Conservation (phyloP, 2,888 invertebrate species). For the Diplazon laetatorius region DNA sequence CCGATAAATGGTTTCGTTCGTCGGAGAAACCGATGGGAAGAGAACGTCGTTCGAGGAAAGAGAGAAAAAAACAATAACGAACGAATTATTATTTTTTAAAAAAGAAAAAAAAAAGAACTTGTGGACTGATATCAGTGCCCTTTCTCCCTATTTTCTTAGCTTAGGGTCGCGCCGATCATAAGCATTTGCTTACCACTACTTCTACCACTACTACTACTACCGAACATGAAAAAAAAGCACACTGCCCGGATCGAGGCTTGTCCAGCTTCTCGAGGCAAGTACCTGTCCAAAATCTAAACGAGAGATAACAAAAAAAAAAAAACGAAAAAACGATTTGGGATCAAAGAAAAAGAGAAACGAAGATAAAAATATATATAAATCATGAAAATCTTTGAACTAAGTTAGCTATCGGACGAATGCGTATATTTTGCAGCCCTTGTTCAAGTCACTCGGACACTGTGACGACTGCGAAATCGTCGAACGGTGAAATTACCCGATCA, state of each 20-base stretch:
- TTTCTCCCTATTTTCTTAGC: slow-evolving; percentile 82
- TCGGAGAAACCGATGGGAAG: slow-evolving; percentile 59
- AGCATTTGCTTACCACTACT: slow-evolving; percentile 83
- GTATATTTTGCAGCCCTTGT: slow-evolving; percentile 77
- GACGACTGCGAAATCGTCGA: slow-evolving; percentile 67
- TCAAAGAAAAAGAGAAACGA: slow-evolving; percentile 27
- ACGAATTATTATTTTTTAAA: slow-evolving; percentile 26
- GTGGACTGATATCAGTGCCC: slow-evolving; percentile 82
- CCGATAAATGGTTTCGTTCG: slow-evolving; percentile 57
- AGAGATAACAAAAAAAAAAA: slow-evolving; percentile 23
- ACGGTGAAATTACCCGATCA: slow-evolving; percentile 53
- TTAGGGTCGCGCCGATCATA: slow-evolving; percentile 83
- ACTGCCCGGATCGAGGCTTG: slow-evolving; percentile 82
- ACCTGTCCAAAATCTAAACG: slow-evolving; percentile 75
- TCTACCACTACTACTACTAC: slow-evolving; percentile 81
- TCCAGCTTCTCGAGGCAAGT: slow-evolving; percentile 82
- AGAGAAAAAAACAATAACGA: slow-evolving; percentile 42
- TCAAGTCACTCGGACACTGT: slow-evolving; percentile 66
- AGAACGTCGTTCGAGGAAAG: slow-evolving; percentile 55
- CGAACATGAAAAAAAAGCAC: slow-evolving; percentile 82
- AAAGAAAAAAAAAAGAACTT: slow-evolving; percentile 60
- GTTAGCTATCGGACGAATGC: slow-evolving; percentile 66
- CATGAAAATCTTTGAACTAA: slow-evolving; percentile 44
- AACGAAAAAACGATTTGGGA: no score
- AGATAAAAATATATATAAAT: slow-evolving; percentile 4